A percentile compares a stretch with the other conserved stretches of the same genome.
Evolutionary conservation across 2,113 vertebrate genomes (phyloP).

Genomic region (Gadus chalcogrammus): DNA sequence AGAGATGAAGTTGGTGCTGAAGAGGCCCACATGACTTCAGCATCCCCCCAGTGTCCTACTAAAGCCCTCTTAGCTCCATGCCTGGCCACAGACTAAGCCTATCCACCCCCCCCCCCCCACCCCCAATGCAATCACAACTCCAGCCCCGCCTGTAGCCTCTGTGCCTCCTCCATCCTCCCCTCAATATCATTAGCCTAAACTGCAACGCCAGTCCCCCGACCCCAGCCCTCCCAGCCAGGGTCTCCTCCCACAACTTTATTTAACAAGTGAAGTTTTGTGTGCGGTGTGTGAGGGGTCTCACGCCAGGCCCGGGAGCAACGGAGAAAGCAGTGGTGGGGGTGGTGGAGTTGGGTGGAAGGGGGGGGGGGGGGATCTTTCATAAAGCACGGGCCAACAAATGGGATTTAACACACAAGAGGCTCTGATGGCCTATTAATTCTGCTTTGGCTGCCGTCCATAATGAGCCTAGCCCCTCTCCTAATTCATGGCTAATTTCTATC

Average conservation of each 20-base stretch:
- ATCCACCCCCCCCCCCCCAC: slow-evolving; percentile 57
- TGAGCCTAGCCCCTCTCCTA: slow-evolving; percentile 83
- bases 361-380: slow-evolving; percentile 70
- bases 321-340: slow-evolving; percentile 46
- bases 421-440: slow-evolving; percentile 94
- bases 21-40: slow-evolving; percentile 44
- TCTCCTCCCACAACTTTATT: slow-evolving; percentile 70
- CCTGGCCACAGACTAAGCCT: slow-evolving; percentile 26
- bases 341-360: too few relatives aligned
- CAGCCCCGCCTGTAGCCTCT: slow-evolving; percentile 32
- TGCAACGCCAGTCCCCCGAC: slow-evolving; percentile 38
- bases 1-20: slow-evolving; percentile 56
- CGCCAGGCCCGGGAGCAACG: slow-evolving; percentile 67
- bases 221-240: slow-evolving; percentile 40
- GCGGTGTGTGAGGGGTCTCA: slow-evolving; percentile 64
- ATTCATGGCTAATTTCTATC: slow-evolving; percentile 96
- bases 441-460: slow-evolving; percentile 86
- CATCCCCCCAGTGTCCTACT: slow-evolving; percentile 40
- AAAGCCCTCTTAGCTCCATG: slow-evolving; percentile 59
- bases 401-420: slow-evolving; percentile 91
- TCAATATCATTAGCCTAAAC: slow-evolving; percentile 30
- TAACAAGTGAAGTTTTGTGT: slow-evolving; percentile 72
- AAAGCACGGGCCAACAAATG: slow-evolving; percentile 84
- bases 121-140: slow-evolving; percentile 54
- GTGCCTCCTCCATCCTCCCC: slow-evolving; percentile 25